A percentile compares a stretch with the other conserved stretches of the same genome.
phyloP scores from a whole-genome alignment of 2,113 vertebrate genomes.

The Psettodes erumei region DNA sequence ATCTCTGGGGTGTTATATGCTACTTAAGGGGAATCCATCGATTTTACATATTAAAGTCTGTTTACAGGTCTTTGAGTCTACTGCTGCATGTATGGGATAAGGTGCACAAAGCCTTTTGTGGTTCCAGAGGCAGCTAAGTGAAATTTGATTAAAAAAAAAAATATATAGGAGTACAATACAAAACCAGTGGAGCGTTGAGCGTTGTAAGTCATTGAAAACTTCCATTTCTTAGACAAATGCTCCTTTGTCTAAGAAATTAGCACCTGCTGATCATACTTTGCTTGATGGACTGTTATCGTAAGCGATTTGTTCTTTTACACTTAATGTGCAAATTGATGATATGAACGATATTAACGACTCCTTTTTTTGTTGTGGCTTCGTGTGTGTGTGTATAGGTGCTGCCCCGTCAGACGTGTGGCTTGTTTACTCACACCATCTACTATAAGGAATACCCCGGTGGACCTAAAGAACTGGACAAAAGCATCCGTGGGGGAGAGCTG shows the following conservation, averaged over 20 bases:
- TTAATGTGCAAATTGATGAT: neutral
- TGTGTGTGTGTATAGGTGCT: constrained; percentile 87
- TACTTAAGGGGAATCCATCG: constrained; percentile 7
- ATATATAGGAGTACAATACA: neutral
- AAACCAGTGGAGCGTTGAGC: neutral
- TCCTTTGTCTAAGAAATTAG: neutral
- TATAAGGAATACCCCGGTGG: constrained; percentile 98
- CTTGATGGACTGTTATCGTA: neutral
- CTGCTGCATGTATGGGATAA: neutral
- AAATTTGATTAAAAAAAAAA: constrained; percentile 17
- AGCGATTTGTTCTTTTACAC: neutral
- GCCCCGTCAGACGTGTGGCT: constrained; percentile 96
- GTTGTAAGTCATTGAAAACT: neutral
- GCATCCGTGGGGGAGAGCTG: constrained; percentile 95
- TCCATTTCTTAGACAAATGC: neutral
- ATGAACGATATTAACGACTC: neutral
- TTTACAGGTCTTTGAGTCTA: constrained; percentile 2
- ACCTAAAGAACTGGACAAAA: constrained; percentile 95
- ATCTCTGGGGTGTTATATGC: neutral
- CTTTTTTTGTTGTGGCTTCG: constrained; percentile 20
- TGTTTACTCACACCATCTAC: constrained; percentile 99
- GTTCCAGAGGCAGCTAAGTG: constrained; percentile 4
- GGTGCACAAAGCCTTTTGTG: constrained; percentile 7
- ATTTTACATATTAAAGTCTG: constrained; percentile 24
- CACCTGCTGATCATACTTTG: neutral